Evolutionary conservation across 2,888 invertebrate species (phyloP), one percentile per base, ranked within the genome.

Genomic region (Erebia ligea): DNA sequence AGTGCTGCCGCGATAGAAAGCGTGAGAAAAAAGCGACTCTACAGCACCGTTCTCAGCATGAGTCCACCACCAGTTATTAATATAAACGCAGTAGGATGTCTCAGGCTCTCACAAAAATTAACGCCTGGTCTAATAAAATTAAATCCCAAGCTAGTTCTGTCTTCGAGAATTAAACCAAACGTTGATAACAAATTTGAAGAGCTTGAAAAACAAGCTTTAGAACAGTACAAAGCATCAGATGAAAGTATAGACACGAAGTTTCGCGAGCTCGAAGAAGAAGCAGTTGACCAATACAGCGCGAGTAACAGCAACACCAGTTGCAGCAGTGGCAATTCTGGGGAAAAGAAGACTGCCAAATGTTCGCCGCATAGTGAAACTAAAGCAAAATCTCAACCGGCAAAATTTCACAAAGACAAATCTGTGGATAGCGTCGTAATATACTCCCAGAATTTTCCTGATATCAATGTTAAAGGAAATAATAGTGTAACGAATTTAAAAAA

Each of bases 231-330:
- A 80, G 93, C 94, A n/a, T 94, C 92, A 8, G 92, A 93, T 74
- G 94, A 94, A 77, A 93, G 94, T 75, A 94, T 94, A 79, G 94
- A 95, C 76, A 94, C 94, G 10, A 94, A 94, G 76, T 94, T 94
- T 81, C 91, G 94, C 68, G 95, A 96, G 75, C 84, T 96, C 70
- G 96, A 96, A 79, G 92, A 95, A 71, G 95, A 95, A 78, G 96
- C 96, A 0, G 94, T 94, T 65, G 96, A 96, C 78, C 95, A 96
- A 80, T 96, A 96, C 82, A 94, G 93, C 78, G 88, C 88, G 0
- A 92, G 93, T 76, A 92, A 92, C 72, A 93, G 92, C 76, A 92
- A 91, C 74, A 93, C 92, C 1, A 93, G 93, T 73, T 93, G 92
- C 78, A 91, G 92, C 78, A 92, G 92, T 75, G 91, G 88, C 0